Percentiles rank a stretch among this genome's conserved stretches.
These are phyloP conservation scores for Steatornis caripensis DNA, from an alignment of 2,113 vertebrate species.

Conservation along the genomic window DNA sequence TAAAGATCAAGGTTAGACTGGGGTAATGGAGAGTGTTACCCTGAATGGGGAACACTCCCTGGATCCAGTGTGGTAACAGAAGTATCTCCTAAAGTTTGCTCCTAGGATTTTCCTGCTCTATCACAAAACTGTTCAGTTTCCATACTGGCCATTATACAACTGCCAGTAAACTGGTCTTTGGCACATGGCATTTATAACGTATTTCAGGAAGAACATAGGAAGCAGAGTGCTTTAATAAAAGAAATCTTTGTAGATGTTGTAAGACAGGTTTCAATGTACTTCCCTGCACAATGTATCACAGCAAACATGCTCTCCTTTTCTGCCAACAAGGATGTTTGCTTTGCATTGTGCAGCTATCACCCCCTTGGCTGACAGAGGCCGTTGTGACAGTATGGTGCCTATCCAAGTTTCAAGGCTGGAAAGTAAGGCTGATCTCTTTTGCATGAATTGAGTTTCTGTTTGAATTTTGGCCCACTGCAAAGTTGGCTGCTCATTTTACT, in stretches of 20 bases:
- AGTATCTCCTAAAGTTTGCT: not conserved
- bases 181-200: not conserved
- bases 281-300: not conserved
- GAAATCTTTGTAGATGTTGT: not conserved
- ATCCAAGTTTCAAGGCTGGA: conserved; percentile 29
- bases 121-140: not conserved
- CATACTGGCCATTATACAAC: rapidly evolving
- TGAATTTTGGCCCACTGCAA: conserved; percentile 44
- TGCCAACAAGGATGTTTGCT: conserved; percentile 12
- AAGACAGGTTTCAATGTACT: not conserved
- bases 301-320: not conserved
- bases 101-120: not conserved
- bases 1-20: not conserved
- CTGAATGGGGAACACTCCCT: rapidly evolving
- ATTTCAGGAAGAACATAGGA: not conserved
- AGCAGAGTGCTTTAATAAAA: not conserved
- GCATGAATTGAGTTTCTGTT: conserved; percentile 52
- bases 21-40: not conserved
- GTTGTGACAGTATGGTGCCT: not conserved
- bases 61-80: rapidly evolving
- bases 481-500: conserved; percentile 56
- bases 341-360: not conserved
- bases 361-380: not conserved
- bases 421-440: not conserved
- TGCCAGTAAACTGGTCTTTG: not conserved